Evolutionary conservation across 1,140 invertebrate genomes (phyloP).

Genomic region (Heliconius eleuchia): DNA sequence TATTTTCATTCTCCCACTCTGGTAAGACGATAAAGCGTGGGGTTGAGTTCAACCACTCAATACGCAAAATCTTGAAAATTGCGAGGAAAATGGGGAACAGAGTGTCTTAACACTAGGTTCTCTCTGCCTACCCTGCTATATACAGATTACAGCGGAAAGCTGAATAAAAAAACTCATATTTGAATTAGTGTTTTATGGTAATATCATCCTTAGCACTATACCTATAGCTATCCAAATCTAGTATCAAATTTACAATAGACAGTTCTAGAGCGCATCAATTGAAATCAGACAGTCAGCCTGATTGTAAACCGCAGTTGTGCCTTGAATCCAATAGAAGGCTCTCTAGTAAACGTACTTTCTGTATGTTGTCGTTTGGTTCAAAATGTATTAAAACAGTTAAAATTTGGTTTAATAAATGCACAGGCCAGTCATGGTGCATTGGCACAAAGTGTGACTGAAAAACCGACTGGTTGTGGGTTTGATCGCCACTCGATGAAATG

Average conservation of each 20-base stretch:
- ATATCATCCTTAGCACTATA: neutral
- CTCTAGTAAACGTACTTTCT: neutral
- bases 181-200: neutral
- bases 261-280: neutral
- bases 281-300: conserved; percentile 6
- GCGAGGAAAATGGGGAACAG: neutral
- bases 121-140: no score
- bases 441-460: no score
- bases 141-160: no score
- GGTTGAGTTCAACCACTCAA: neutral
- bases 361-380: neutral
- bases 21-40: neutral
- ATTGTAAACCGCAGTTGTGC: conserved; percentile 7
- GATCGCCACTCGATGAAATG: no score
- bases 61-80: no score
- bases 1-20: neutral
- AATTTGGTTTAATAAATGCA: no score
- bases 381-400: no score
- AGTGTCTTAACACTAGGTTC: no score
- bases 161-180: no score
- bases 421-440: no score
- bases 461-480: no score
- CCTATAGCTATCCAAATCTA: neutral
- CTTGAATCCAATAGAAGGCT: conserved; percentile 2
- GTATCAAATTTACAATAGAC: neutral